phyloP scores from a whole-genome alignment of 35 echinoderm and acorn worm genomes.

The Ophioderma brevispina region DNA sequence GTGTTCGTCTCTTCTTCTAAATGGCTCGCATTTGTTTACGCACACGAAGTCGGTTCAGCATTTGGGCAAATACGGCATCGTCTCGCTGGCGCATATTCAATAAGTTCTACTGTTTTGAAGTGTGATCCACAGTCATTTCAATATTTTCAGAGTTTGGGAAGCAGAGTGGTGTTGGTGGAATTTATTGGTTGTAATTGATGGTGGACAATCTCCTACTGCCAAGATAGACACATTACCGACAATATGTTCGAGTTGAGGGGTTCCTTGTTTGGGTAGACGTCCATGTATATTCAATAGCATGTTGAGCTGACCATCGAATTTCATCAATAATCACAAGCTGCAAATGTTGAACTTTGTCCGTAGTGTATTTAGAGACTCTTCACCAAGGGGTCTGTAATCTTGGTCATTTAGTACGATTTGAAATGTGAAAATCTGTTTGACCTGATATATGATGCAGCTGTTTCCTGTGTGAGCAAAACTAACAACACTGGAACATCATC shows the following conservation, averaged over 20 bases:
- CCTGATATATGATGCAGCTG: constrained; percentile 68
- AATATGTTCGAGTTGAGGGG: not conserved
- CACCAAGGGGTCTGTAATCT: constrained; percentile 26
- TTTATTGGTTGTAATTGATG: constrained; percentile 39
- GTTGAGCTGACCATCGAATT: constrained; percentile 18
- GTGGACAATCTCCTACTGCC: constrained; percentile 44
- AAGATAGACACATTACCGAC: constrained; percentile 42
- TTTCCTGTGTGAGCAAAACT: constrained; percentile 52
- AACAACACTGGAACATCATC: constrained; percentile 45
- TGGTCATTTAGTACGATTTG: constrained; percentile 19
- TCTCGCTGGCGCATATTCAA: constrained; percentile 70
- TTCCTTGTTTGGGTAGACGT: constrained; percentile 31
- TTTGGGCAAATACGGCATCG: constrained; percentile 18
- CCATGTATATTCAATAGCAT: constrained; percentile 26
- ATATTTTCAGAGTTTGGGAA: not conserved
- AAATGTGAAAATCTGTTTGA: constrained; percentile 49
- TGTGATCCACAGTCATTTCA: constrained; percentile 2
- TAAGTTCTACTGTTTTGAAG: constrained; percentile 28
- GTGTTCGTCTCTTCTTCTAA: not conserved
- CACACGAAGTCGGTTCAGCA: constrained; percentile 21
- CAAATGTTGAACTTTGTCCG: not conserved
- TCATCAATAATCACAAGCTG: not conserved
- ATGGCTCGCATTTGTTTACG: not conserved
- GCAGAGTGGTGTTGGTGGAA: not conserved
- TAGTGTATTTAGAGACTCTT: constrained; percentile 27